phyloP scores from a whole-genome alignment of 2,113 vertebrate genomes.

The Sardina pilchardus region DNA sequence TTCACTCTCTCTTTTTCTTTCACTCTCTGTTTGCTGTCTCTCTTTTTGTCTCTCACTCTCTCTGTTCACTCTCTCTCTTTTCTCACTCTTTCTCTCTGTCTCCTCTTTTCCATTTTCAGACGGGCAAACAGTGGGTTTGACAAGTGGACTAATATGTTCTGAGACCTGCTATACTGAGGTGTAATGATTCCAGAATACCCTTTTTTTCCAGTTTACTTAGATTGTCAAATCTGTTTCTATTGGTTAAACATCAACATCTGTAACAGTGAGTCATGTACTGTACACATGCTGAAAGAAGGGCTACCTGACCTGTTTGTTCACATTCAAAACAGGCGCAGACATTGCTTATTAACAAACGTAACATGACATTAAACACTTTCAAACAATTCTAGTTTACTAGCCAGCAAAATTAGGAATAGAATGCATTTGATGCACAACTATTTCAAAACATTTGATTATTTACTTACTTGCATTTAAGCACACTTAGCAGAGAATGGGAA shows the following conservation, averaged over 20 bases:
- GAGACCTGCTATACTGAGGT: not conserved
- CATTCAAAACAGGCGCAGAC: not conserved
- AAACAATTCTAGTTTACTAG: not conserved
- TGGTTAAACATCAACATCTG: not conserved
- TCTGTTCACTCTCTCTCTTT: not conserved
- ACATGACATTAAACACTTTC: no score
- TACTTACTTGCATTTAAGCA: not conserved
- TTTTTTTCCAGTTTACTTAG: not conserved
- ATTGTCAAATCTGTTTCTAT: not conserved
- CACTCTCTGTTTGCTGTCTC: not conserved
- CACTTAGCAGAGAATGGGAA: not conserved
- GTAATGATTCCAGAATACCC: not conserved
- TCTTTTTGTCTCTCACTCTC: not conserved
- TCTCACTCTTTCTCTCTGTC: not conserved
- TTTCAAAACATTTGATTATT: not conserved
- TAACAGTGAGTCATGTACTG: not conserved
- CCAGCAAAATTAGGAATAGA: not conserved
- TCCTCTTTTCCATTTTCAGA: not conserved
- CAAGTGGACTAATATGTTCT: constrained; percentile 18
- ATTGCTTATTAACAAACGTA: not conserved
- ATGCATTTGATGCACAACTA: not conserved
- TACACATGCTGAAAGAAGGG: not conserved
- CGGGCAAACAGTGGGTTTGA: constrained; percentile 24
- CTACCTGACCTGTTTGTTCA: not conserved
- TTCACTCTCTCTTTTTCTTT: not conserved